phyloP scores from a whole-genome alignment of 1,140 invertebrate genomes.

The Chrysopa pallens region DNA sequence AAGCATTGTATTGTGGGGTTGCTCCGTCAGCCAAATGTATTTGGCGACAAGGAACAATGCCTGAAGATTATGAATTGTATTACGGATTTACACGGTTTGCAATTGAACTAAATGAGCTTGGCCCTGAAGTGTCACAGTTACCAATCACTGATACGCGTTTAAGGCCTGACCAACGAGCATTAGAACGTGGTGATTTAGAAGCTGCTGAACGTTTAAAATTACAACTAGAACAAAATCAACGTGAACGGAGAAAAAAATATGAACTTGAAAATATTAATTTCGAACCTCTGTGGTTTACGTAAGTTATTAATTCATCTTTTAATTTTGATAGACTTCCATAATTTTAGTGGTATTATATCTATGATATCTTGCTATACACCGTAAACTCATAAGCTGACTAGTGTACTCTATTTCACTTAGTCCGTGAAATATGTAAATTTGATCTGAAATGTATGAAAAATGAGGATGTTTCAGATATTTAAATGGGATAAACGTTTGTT shows the following conservation, averaged over 20 bases:
- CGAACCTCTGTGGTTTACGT: slow-evolving; percentile 46
- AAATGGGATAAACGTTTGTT: too few relatives aligned
- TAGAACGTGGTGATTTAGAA: slow-evolving; percentile 59
- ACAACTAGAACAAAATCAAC: slow-evolving; percentile 44
- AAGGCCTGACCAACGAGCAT: slow-evolving; percentile 33
- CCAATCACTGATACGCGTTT: slow-evolving; percentile 56
- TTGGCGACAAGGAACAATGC: slow-evolving; percentile 64
- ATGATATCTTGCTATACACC: too few relatives aligned
- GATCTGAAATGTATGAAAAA: too few relatives aligned
- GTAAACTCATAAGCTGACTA: too few relatives aligned
- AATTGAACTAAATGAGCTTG: slow-evolving; percentile 67
- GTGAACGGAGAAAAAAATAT: slow-evolving; percentile 41
- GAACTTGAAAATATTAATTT: slow-evolving; percentile 33
- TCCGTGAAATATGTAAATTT: too few relatives aligned
- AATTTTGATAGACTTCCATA: too few relatives aligned
- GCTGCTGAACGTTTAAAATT: slow-evolving; percentile 53
- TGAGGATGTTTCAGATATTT: too few relatives aligned
- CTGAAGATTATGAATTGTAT: slow-evolving; percentile 60
- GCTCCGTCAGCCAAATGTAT: slow-evolving; percentile 50
- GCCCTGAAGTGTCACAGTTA: slow-evolving; percentile 39
- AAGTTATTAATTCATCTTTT: slow-evolving; percentile 13
- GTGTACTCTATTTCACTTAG: too few relatives aligned
- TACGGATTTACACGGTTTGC: slow-evolving; percentile 76
- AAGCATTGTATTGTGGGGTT: slow-evolving; percentile 57
- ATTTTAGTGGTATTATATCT: too few relatives aligned